Conservation (phyloP, 2,113 vertebrate species). For the Chaetodon trifascialis region DNA sequence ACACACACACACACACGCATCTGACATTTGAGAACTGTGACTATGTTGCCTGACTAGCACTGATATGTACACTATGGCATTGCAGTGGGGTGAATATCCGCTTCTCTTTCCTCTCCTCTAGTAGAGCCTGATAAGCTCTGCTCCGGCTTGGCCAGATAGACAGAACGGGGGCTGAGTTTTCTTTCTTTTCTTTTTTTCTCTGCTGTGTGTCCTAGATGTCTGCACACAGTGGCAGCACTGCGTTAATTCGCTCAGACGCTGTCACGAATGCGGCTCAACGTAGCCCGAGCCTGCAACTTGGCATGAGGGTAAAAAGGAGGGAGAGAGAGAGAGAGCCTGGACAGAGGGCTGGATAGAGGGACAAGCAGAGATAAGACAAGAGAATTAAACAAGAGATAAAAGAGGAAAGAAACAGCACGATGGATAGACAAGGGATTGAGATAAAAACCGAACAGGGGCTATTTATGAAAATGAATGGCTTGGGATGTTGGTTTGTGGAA, state of each 20-base stretch:
- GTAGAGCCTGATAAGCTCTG: constrained; percentile 66
- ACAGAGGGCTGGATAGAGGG: constrained; percentile 6
- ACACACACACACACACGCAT: constrained; percentile 37
- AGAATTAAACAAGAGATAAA: constrained; percentile 66
- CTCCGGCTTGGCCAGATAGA: constrained; percentile 62
- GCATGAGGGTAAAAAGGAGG: constrained; percentile 41
- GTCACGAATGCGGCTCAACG: constrained; percentile 74
- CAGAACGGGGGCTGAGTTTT: constrained; percentile 49
- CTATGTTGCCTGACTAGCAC: constrained; percentile 50
- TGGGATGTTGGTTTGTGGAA: constrained; percentile 63
- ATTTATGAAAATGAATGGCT: constrained; percentile 72
- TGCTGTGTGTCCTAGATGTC: constrained; percentile 76
- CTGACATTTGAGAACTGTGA: constrained; percentile 66
- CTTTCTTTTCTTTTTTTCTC: constrained; percentile 18
- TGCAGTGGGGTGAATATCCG: constrained; percentile 60
- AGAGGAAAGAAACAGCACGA: constrained; percentile 22
- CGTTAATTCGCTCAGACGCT: constrained; percentile 74
- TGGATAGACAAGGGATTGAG: constrained; percentile 42
- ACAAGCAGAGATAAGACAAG: constrained; percentile 51
- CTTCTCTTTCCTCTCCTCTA: constrained; percentile 54
- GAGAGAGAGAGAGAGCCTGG: background rate
- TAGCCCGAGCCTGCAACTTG: constrained; percentile 55
- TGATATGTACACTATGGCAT: constrained; percentile 58
- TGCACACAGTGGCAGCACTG: constrained; percentile 61
- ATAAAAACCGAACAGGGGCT: constrained; percentile 53